Conservation (phyloP, 2,797 vertebrate genomes). For the Gallinago stenura region DNA sequence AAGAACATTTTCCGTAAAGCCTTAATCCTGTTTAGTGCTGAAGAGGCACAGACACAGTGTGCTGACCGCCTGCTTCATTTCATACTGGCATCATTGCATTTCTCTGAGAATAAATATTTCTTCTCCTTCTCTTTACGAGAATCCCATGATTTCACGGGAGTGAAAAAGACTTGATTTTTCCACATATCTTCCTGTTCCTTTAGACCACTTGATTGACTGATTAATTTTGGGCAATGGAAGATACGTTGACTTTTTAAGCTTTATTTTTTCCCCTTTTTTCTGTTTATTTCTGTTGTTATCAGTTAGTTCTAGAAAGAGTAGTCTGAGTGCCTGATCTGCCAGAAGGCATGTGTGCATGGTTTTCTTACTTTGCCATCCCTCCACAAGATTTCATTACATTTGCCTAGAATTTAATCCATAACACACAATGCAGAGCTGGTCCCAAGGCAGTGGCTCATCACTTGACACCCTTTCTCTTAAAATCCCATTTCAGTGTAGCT, state of each 20-base stretch:
- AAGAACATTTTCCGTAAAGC: not conserved
- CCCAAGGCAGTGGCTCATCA: not conserved
- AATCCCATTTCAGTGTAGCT: rapidly evolving
- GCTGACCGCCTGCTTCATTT: not conserved
- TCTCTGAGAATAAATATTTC: not conserved
- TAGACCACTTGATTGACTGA: not conserved
- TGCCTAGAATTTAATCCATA: not conserved
- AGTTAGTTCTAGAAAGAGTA: not conserved
- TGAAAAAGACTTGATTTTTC: not conserved
- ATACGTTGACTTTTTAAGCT: not conserved
- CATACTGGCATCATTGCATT: not conserved
- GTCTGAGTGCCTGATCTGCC: not conserved
- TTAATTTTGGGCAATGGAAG: not conserved
- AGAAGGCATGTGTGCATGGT: rapidly evolving
- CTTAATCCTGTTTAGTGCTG: not conserved
- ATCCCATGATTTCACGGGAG: not conserved
- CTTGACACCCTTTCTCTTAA: not conserved
- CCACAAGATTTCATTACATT: not conserved
- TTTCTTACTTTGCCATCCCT: not conserved
- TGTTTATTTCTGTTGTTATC: not conserved
- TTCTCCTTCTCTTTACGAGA: not conserved
- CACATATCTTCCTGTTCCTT: not conserved
- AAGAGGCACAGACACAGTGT: not conserved
- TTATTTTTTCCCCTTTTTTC: not conserved
- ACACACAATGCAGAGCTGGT: rapidly evolving